A percentile compares a stretch with the other conserved stretches of the same genome.
Evolutionary conservation across 2,113 vertebrate species (phyloP).

Genomic region (Setophaga coronata): DNA sequence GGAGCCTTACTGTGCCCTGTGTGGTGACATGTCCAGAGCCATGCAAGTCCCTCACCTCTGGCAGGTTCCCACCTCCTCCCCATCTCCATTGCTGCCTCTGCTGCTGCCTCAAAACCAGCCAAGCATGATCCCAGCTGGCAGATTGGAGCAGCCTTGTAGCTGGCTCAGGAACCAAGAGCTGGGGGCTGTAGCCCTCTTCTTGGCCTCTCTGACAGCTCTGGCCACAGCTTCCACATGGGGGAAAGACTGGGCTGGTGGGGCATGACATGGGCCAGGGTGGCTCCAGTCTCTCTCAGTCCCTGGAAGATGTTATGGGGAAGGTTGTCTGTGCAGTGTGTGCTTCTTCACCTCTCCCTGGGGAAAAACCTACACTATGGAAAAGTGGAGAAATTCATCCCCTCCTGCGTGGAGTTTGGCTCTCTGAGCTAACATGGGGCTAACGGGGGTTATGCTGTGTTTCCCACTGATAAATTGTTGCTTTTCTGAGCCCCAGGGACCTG

Average conservation of each 20-base stretch:
- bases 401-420: neutral
- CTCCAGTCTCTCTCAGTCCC: neutral
- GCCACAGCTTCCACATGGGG: neutral
- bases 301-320: neutral
- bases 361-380: neutral
- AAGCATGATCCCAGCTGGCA: neutral
- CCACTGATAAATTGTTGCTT: neutral
- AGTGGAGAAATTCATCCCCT: neutral
- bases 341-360: neutral
- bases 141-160: rapidly evolving
- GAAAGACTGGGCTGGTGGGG: neutral
- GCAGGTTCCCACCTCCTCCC: neutral
- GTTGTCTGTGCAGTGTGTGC: rapidly evolving
- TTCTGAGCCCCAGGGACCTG: neutral
- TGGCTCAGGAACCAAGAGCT: neutral
- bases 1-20: neutral
- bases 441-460: neutral
- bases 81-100: neutral
- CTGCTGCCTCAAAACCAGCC: neutral
- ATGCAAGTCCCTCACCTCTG: neutral
- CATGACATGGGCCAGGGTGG: rapidly evolving
- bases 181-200: neutral
- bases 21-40: rapidly evolving
- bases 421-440: neutral
- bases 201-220: neutral